These are phyloP conservation scores for Maniola hyperantus DNA, from an alignment of 2,888 invertebrate genomes.

Conservation along the genomic window DNA sequence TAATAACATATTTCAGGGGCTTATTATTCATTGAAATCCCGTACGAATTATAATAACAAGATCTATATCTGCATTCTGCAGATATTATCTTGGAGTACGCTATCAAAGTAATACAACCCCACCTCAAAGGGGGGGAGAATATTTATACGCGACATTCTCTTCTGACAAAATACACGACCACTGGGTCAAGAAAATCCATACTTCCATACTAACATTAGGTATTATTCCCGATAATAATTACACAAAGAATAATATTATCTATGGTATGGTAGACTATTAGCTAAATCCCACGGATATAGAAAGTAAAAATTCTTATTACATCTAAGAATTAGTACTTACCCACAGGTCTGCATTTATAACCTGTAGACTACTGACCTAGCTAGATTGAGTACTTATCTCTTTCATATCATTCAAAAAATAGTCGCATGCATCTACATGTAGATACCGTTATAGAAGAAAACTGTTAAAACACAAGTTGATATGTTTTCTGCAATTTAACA, in stretches of 20 bases:
- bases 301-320: too few relatives aligned
- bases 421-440: conserved; percentile 21
- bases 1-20: conserved; percentile 16
- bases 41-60: conserved; percentile 30
- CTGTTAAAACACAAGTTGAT: conserved; percentile 22
- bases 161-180: neutral
- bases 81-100: conserved; percentile 22
- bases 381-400: too few relatives aligned
- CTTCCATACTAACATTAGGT: too few relatives aligned
- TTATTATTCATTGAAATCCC: conserved; percentile 23
- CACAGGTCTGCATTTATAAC: too few relatives aligned
- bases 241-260: too few relatives aligned
- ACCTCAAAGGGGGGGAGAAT: too few relatives aligned
- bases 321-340: too few relatives aligned
- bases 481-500: conserved; percentile 30
- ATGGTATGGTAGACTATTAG: too few relatives aligned
- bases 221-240: too few relatives aligned
- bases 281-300: too few relatives aligned
- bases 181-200: neutral
- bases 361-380: too few relatives aligned
- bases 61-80: conserved; percentile 25
- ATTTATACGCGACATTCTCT: neutral
- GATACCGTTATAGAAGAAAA: conserved; percentile 44
- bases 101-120: conserved; percentile 13
- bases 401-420: conserved; percentile 14